Percentiles rank a stretch among this genome's conserved stretches.
phyloP scores from a whole-genome alignment of 2,888 invertebrate species.

The Notocelia uddmanniana region DNA sequence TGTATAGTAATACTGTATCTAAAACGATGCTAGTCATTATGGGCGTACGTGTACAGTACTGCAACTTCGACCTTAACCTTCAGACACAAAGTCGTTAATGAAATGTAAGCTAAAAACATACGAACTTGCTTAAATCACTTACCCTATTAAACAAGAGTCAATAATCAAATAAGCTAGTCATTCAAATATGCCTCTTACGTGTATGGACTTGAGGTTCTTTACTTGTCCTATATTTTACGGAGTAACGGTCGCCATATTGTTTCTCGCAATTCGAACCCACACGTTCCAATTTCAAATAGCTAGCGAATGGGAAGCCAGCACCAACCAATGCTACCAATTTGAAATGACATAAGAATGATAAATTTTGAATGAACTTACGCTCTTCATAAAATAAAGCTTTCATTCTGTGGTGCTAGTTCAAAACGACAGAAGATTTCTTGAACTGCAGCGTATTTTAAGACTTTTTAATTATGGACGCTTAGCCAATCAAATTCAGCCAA shows the following conservation, averaged over 20 bases:
- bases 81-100: neutral
- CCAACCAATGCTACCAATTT: slow-evolving; percentile 8
- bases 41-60: neutral
- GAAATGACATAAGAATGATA: neutral
- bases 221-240: neutral
- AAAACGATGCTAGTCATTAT: neutral
- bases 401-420: neutral
- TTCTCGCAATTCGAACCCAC: slow-evolving; percentile 37
- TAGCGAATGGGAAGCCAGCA: slow-evolving; percentile 62
- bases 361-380: neutral
- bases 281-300: slow-evolving; percentile 46
- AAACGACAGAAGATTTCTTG: neutral
- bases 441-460: neutral
- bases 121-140: neutral
- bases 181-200: slow-evolving; percentile 7
- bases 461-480: slow-evolving; percentile 49
- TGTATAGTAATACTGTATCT: neutral
- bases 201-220: neutral
- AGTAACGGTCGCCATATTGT: slow-evolving; percentile 35
- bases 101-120: neutral
- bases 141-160: neutral
- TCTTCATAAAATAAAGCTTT: neutral
- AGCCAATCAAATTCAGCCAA: slow-evolving; percentile 64
- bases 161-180: neutral
- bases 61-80: neutral